These are phyloP conservation scores for Ophraella communa DNA, from an alignment of 2,888 invertebrate species.

Conservation along the genomic window DNA sequence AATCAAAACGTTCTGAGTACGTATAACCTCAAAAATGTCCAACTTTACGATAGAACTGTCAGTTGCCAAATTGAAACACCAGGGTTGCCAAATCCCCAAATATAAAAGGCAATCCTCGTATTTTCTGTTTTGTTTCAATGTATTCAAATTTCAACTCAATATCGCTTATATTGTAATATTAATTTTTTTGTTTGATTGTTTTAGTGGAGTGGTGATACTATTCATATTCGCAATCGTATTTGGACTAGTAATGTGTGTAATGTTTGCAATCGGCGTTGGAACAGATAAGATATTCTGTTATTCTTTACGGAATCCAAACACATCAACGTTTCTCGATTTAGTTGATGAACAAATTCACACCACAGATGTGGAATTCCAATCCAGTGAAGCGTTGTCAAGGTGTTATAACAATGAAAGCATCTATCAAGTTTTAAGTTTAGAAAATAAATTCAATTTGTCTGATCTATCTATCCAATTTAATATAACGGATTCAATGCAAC, in stretches of 20 bases:
- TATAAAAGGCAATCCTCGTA: too few relatives aligned
- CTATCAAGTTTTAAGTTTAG: conserved; percentile 49
- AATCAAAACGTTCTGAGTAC: too few relatives aligned
- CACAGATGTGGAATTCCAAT: conserved; percentile 55
- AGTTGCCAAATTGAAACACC: too few relatives aligned
- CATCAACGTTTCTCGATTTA: conserved; percentile 40
- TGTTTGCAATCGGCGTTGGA: conserved; percentile 72
- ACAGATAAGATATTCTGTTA: conserved; percentile 78
- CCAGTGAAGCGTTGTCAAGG: conserved; percentile 66
- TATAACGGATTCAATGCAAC: conserved; percentile 20
- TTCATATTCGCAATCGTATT: conserved; percentile 76
- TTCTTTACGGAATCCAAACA: conserved; percentile 66
- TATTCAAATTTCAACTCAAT: neutral
- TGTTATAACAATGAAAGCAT: conserved; percentile 78
- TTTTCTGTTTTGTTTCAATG: too few relatives aligned
- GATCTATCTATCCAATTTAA: too few relatives aligned
- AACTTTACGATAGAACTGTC: too few relatives aligned
- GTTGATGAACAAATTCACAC: conserved; percentile 29
- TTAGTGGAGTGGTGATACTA: conserved; percentile 67
- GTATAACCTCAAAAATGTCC: too few relatives aligned
- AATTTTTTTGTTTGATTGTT: conserved; percentile 34
- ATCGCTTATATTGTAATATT: too few relatives aligned
- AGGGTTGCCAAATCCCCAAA: too few relatives aligned
- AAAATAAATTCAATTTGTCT: conserved; percentile 39
- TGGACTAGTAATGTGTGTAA: conserved; percentile 69